Evolutionary conservation across 2,113 vertebrate genomes (phyloP).

Genomic region (Prunella fulvescens): DNA sequence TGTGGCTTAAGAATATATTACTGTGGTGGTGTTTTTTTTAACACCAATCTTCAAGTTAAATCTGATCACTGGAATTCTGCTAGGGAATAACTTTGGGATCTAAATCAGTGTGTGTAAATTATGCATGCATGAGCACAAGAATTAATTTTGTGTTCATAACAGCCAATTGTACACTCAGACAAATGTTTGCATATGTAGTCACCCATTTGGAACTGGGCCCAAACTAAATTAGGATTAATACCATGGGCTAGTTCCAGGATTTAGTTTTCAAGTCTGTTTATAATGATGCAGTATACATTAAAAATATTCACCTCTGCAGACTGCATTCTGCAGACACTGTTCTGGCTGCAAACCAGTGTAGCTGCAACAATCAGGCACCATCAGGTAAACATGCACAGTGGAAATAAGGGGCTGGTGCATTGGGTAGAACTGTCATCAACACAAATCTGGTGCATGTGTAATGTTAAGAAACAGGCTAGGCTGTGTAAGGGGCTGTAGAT

Average conservation of each 20-base stretch:
- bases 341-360: background rate
- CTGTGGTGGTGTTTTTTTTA: background rate
- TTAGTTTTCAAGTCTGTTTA: constrained; percentile 2
- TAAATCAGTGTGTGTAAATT: background rate
- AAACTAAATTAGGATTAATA: constrained; percentile 29
- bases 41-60: background rate
- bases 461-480: background rate
- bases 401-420: background rate
- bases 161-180: constrained; percentile 1
- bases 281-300: background rate
- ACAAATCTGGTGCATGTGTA: background rate
- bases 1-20: background rate
- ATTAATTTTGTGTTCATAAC: constrained; percentile 35
- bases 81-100: constrained; percentile 6
- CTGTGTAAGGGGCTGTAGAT: background rate
- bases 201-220: constrained; percentile 35
- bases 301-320: background rate
- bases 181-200: constrained; percentile 17
- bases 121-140: constrained; percentile 8
- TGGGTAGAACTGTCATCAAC: background rate
- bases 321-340: background rate
- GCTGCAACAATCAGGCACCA: accelerated
- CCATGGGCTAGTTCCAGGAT: background rate
- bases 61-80: background rate
- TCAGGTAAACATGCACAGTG: background rate